Evolutionary conservation across 2,113 vertebrate species (phyloP).

Genomic region (Dromiciops gliroides): DNA sequence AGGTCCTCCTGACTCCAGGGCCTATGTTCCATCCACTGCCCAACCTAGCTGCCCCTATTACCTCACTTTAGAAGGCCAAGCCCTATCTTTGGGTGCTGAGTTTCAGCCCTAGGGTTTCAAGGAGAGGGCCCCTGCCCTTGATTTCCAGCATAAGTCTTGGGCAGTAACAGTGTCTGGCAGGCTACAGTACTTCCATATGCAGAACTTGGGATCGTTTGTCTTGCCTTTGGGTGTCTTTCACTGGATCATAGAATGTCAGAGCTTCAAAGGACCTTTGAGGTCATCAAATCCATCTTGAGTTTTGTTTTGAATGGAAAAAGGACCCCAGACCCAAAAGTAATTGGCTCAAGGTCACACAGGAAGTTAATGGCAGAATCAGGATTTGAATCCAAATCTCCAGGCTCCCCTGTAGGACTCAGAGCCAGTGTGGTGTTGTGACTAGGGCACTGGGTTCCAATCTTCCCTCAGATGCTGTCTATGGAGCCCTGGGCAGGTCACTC

Average conservation of each 20-base stretch:
- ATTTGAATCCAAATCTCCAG: background rate
- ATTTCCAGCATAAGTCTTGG: background rate
- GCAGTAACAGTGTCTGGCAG: background rate
- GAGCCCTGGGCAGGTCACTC: background rate
- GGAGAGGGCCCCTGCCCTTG: background rate
- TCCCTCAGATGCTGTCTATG: background rate
- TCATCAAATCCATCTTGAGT: background rate
- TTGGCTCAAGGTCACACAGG: no score
- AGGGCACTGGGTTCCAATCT: background rate
- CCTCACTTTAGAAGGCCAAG: background rate
- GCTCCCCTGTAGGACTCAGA: background rate
- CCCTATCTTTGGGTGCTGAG: background rate
- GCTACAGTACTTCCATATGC: no score
- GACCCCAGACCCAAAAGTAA: background rate
- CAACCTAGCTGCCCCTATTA: no score
- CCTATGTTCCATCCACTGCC: no score
- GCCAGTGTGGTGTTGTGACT: background rate
- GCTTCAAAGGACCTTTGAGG: no score
- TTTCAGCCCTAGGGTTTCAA: background rate
- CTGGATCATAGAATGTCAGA: background rate
- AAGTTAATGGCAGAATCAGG: background rate
- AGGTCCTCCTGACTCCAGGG: no score
- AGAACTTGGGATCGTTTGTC: background rate
- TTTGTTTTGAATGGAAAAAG: background rate
- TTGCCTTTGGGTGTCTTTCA: background rate